These are phyloP conservation scores for Isurus oxyrinchus DNA, from an alignment of 2,113 vertebrate species.

Conservation along the genomic window DNA sequence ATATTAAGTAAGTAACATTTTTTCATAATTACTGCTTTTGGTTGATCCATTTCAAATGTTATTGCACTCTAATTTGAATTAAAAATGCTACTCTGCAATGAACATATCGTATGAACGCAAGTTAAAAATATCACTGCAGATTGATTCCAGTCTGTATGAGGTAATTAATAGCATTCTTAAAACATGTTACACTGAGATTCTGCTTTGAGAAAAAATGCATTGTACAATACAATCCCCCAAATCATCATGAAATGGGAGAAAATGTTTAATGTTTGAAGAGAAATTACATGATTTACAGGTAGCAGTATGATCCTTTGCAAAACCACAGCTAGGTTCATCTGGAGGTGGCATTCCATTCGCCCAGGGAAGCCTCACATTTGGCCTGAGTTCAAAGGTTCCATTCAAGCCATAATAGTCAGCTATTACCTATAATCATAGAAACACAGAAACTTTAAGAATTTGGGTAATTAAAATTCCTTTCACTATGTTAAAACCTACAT, in stretches of 20 bases:
- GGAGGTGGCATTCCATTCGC: conserved; percentile 54
- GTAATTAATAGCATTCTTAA: not conserved
- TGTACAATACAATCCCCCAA: conserved; percentile 22
- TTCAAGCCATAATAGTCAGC: conserved; percentile 86
- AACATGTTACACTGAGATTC: not conserved
- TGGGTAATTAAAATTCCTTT: not conserved
- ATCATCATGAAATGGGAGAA: conserved; percentile 40
- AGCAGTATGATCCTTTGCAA: conserved; percentile 54
- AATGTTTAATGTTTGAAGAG: not conserved
- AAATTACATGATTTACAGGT: conserved; percentile 82
- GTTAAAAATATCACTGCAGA: not conserved
- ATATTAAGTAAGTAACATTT: not conserved
- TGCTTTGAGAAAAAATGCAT: not conserved
- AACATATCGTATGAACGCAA: not conserved
- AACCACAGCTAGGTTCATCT: conserved; percentile 51
- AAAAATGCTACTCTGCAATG: not conserved
- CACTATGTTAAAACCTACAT: not conserved
- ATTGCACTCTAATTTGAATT: not conserved
- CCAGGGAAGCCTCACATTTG: conserved; percentile 71
- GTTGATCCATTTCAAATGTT: not conserved
- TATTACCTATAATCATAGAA: conserved; percentile 64
- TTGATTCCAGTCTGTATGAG: not conserved
- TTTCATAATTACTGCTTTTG: not conserved
- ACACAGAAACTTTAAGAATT: conserved; percentile 1
- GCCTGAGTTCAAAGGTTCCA: conserved; percentile 70